Conservation (phyloP, 2,888 invertebrate species). For the Drosophila merina region DNA sequence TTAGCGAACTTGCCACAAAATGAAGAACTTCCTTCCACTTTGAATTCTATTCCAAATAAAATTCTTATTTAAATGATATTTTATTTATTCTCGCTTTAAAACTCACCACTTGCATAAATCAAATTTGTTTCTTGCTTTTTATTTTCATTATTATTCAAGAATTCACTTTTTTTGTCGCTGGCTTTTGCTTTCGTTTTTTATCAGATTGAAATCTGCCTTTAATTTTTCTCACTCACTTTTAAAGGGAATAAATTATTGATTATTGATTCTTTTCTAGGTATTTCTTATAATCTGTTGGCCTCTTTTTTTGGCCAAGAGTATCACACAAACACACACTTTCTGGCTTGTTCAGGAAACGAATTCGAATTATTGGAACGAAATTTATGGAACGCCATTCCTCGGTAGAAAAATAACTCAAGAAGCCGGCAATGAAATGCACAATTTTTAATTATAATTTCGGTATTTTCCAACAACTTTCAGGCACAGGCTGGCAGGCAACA, state of each 20-base stretch:
- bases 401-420: conserved; percentile 15
- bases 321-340: conserved; percentile 30
- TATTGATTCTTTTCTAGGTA: conserved; percentile 10
- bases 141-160: conserved; percentile 49
- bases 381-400: conserved; percentile 20
- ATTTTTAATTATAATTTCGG: conserved; percentile 3
- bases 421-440: conserved; percentile 16
- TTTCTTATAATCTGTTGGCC: conserved; percentile 49
- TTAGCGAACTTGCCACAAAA: no score
- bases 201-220: no score
- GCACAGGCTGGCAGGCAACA: conserved; percentile 6
- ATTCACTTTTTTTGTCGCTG: neutral
- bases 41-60: neutral
- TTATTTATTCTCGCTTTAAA: neutral
- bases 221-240: conserved; percentile 17
- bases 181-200: conserved; percentile 23
- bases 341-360: conserved; percentile 13
- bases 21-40: neutral
- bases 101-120: conserved; percentile 45
- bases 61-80: no score
- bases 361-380: conserved; percentile 35
- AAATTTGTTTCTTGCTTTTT: conserved; percentile 9
- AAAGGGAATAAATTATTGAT: conserved; percentile 20
- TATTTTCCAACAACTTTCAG: conserved; percentile 10
- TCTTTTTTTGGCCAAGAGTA: conserved; percentile 46